Evolutionary conservation across 2,797 vertebrate species (phyloP).

Genomic region (Micrastur ruficollis): DNA sequence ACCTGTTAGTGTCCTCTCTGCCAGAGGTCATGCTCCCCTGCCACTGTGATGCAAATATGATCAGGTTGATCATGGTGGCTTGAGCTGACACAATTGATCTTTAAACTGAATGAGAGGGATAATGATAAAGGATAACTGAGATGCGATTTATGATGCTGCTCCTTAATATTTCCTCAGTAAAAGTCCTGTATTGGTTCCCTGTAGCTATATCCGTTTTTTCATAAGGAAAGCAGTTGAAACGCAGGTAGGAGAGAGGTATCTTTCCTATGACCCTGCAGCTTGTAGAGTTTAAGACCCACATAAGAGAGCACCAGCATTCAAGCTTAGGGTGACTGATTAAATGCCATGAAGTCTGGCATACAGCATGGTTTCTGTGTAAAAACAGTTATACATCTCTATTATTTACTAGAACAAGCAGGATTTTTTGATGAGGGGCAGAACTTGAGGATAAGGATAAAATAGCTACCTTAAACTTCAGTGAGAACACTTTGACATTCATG

Average conservation of each 20-base stretch:
- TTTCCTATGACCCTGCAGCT: not conserved
- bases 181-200: not conserved
- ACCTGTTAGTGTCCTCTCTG: not conserved
- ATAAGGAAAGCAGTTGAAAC: not conserved
- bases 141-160: not conserved
- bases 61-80: not conserved
- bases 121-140: not conserved
- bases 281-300: not conserved
- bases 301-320: not conserved
- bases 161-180: not conserved
- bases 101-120: not conserved
- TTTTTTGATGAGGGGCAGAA: not conserved
- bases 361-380: not conserved
- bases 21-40: not conserved
- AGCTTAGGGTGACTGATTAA: not conserved
- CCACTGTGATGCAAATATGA: not conserved
- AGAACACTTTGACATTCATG: rapidly evolving
- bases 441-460: not conserved
- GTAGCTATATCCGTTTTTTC: not conserved
- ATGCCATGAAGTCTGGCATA: not conserved
- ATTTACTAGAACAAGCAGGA: not conserved
- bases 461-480: not conserved
- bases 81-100: not conserved
- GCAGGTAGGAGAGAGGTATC: not conserved
- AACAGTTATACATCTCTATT: not conserved